A percentile compares a stretch with the other conserved stretches of the same genome.
phyloP scores from a whole-genome alignment of 2,113 vertebrate genomes.

The Bettongia penicillata region DNA sequence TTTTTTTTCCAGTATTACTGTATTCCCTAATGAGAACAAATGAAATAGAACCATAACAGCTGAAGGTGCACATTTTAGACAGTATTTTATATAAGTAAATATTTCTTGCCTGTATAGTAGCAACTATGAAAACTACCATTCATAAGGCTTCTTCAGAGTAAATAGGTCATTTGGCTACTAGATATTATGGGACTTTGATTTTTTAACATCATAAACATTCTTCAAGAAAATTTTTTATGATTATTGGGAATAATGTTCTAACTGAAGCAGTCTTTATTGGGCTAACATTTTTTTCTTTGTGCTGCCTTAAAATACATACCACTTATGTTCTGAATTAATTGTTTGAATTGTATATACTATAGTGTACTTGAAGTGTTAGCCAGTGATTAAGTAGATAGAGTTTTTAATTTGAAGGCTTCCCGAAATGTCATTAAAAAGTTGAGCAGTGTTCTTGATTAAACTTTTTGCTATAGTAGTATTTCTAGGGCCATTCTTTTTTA shows the following conservation, averaged over 20 bases:
- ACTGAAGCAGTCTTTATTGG: conserved; percentile 21
- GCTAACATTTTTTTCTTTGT: background rate
- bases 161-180: background rate
- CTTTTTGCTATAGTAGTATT: background rate
- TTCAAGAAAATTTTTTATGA: conserved; percentile 1
- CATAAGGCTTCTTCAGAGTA: background rate
- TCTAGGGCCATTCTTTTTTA: conserved; percentile 14
- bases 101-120: background rate
- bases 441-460: conserved; percentile 28
- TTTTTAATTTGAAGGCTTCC: conserved; percentile 30
- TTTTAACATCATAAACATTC: conserved; percentile 8
- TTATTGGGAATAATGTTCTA: conserved; percentile 19
- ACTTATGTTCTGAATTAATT: conserved; percentile 6
- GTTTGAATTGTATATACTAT: conserved; percentile 31
- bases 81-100: background rate
- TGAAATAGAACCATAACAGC: background rate
- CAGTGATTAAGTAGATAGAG: background rate
- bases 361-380: conserved; percentile 14
- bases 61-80: background rate
- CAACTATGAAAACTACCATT: background rate
- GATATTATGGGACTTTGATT: conserved; percentile 11
- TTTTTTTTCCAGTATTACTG: background rate
- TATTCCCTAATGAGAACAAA: background rate
- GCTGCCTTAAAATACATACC: conserved; percentile 14
- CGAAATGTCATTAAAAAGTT: conserved; percentile 21